Conservation (phyloP, 2,113 vertebrate species). For the Jaculus jaculus region DNA sequence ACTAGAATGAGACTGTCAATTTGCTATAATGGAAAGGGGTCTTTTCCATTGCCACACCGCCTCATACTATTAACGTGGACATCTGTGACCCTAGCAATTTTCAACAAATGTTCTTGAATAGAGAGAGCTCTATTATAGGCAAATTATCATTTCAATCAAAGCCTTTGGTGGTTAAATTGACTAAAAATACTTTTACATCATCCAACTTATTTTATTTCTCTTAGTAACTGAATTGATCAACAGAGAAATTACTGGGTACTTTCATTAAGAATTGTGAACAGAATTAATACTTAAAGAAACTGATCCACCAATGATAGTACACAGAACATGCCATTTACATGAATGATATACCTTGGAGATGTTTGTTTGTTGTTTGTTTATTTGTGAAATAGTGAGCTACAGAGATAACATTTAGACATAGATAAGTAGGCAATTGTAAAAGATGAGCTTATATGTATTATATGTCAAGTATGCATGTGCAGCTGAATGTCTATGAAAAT, state of each 20-base stretch:
- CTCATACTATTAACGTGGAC: constrained; percentile 24
- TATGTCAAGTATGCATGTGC: background rate
- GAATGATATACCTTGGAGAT: background rate
- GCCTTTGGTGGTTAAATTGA: constrained; percentile 61
- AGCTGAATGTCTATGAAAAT: constrained; percentile 12
- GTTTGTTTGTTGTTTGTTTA: constrained; percentile 29
- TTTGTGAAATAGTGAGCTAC: background rate
- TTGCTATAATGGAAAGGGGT: background rate
- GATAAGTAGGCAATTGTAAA: background rate
- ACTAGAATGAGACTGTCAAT: background rate
- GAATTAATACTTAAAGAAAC: constrained; percentile 46
- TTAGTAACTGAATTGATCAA: constrained; percentile 30
- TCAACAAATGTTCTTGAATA: constrained; percentile 26
- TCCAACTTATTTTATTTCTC: constrained; percentile 70
- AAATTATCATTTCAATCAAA: constrained; percentile 62
- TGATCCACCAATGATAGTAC: background rate
- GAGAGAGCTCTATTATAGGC: constrained; percentile 36
- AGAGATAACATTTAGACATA: background rate
- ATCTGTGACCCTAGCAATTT: constrained; percentile 51
- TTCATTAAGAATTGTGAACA: constrained; percentile 47
- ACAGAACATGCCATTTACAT: background rate
- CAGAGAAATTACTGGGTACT: constrained; percentile 37
- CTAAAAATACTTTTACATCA: constrained; percentile 65
- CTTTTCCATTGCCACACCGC: constrained; percentile 32
- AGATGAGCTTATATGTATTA: background rate